These are phyloP conservation scores for Tragelaphus buxtoni DNA, from an alignment of 2,113 vertebrate species.

Conservation along the genomic window DNA sequence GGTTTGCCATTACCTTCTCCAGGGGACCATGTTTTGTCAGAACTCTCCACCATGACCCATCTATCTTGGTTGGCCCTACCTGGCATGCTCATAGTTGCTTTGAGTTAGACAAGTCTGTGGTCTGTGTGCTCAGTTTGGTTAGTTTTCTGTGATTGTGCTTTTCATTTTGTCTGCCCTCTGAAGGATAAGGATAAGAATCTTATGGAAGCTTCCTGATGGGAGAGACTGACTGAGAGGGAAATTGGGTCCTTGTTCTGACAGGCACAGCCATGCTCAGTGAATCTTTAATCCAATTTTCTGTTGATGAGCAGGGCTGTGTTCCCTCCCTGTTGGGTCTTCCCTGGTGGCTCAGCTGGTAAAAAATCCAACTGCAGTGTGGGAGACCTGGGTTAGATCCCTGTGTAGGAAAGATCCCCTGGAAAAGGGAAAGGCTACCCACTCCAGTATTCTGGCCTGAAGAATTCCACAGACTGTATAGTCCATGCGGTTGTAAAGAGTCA, in stretches of 20 bases:
- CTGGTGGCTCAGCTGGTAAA: not conserved
- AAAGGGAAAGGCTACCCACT: not conserved
- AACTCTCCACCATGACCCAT: not conserved
- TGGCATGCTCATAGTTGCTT: not conserved
- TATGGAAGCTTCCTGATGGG: not conserved
- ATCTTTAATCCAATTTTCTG: not conserved
- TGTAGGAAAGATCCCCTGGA: not conserved
- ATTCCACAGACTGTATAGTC: not conserved
- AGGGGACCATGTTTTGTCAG: not conserved
- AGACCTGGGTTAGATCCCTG: not conserved
- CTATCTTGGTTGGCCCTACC: not conserved
- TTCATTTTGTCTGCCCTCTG: not conserved
- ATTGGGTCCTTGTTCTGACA: not conserved
- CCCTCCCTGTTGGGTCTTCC: not conserved
- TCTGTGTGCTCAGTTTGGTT: not conserved
- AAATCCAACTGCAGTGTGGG: rapidly evolving
- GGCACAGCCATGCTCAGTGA: not conserved
- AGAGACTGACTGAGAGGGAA: not conserved
- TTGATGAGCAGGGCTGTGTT: not conserved
- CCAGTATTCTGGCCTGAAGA: not conserved
- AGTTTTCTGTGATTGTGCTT: not conserved
- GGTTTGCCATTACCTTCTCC: not conserved
- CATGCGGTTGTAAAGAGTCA: not conserved
- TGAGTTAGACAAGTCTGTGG: not conserved
- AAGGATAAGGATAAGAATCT: not conserved